Evolutionary conservation across 35 echinoderm and acorn worm genomes (phyloP).

Genomic region (Ptychodera flava): DNA sequence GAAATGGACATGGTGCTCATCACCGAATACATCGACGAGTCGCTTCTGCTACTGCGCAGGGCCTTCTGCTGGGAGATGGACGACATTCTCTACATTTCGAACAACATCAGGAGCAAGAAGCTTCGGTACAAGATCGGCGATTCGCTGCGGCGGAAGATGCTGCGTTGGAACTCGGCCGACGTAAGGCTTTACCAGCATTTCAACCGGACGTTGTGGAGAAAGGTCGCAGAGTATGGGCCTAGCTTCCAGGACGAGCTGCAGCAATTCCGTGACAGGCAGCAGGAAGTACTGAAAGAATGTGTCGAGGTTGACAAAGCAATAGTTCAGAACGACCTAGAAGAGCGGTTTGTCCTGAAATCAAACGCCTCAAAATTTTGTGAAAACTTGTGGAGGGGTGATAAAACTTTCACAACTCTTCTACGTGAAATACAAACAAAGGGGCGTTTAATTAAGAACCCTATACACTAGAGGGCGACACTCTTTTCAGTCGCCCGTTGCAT

Average conservation of each 20-base stretch:
- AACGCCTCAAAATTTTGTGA: constrained; percentile 13
- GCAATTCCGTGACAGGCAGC: constrained; percentile 7
- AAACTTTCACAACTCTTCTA: not conserved
- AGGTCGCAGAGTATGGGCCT: constrained; percentile 35
- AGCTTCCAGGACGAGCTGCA: constrained; percentile 19
- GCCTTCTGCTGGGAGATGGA: constrained; percentile 32
- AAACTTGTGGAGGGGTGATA: constrained; percentile 26
- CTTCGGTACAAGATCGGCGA: constrained; percentile 8
- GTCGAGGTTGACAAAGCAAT: not conserved
- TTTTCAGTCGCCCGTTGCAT: too few relatives aligned
- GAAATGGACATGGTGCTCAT: constrained; percentile 44
- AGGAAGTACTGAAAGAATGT: constrained; percentile 10
- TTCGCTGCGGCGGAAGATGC: not conserved
- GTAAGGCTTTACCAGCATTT: constrained; percentile 28
- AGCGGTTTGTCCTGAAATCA: constrained; percentile 25
- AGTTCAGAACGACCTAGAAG: constrained; percentile 11
- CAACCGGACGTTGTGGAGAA: constrained; percentile 33
- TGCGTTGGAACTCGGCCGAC: constrained; percentile 23
- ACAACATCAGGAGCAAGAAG: constrained; percentile 20
- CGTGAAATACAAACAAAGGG: not conserved
- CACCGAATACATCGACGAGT: constrained; percentile 50
- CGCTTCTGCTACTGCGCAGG: constrained; percentile 22
- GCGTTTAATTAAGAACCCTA: not conserved
- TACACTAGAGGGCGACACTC: not conserved
- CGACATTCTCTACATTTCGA: constrained; percentile 52